Percentiles rank a stretch among this genome's conserved stretches.
Conservation (phyloP, 2,797 vertebrate species). For the Monodelphis domestica region DNA sequence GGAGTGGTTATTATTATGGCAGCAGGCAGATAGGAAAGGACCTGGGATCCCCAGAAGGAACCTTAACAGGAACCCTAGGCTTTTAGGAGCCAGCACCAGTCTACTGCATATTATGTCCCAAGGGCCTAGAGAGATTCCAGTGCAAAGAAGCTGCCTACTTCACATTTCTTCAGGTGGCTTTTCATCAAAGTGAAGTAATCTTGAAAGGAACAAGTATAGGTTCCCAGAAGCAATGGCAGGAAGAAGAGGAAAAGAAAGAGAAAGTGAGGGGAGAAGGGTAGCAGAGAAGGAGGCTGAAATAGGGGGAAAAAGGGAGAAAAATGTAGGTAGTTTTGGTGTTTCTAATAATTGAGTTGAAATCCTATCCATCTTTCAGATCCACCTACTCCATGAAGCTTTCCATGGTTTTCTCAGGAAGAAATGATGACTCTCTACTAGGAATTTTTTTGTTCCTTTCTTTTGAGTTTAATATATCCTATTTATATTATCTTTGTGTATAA, state of each 20-base stretch:
- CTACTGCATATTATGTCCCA: too few species aligned
- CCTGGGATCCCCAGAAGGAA: neutral
- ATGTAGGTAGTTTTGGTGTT: neutral
- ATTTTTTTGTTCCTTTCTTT: neutral
- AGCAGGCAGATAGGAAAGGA: neutral
- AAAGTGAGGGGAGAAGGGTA: fast-evolving
- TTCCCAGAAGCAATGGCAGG: neutral
- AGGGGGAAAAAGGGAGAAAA: neutral
- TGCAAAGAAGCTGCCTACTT: neutral
- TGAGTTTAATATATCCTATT: neutral
- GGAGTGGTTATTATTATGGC: neutral
- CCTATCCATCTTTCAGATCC: neutral
- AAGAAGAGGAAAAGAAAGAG: neutral
- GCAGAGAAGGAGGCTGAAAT: neutral
- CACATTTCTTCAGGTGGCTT: neutral
- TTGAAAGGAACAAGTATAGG: neutral
- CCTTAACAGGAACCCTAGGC: neutral
- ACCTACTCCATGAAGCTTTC: neutral
- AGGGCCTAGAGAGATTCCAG: too few species aligned
- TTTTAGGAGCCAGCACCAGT: neutral
- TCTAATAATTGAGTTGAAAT: neutral
- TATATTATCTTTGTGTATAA: neutral
- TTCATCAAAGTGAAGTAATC: neutral
- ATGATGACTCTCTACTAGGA: neutral
- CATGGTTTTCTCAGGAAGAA: neutral